Percentiles rank a stretch among this genome's conserved stretches.
Conservation (phyloP, 2,797 vertebrate species). For the Phrynocephalus forsythii region DNA sequence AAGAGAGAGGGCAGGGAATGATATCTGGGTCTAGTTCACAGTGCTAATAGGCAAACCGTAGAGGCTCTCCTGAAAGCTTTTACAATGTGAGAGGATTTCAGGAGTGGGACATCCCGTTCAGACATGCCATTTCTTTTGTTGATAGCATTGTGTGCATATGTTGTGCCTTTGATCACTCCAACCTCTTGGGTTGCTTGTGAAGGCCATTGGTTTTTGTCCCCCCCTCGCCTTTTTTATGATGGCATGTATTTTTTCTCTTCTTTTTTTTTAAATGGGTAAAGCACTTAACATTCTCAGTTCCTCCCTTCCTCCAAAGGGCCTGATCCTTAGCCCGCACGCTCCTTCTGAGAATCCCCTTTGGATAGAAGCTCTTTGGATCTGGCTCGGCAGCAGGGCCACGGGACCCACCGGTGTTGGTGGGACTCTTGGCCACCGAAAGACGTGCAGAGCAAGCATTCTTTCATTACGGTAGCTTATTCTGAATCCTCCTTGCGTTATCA, state of each 20-base stretch:
- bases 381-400: constrained; percentile 53
- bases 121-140: not conserved
- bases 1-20: not conserved
- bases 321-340: constrained; percentile 49
- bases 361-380: constrained; percentile 62
- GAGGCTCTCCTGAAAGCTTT: not conserved
- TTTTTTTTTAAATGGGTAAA: constrained; percentile 59
- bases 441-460: constrained; percentile 60
- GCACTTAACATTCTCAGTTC: constrained; percentile 75
- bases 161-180: constrained; percentile 7
- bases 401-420: constrained; percentile 53
- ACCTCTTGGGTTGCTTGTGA: constrained; percentile 28
- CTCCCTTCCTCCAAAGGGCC: constrained; percentile 29
- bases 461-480: constrained; percentile 77
- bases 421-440: constrained; percentile 54
- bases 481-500: constrained; percentile 77
- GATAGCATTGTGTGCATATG: not conserved
- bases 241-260: constrained; percentile 45
- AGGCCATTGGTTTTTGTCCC: constrained; percentile 59
- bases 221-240: constrained; percentile 56
- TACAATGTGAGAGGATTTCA: not conserved
- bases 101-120: not conserved
- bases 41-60: not conserved
- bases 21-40: not conserved
- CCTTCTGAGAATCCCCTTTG: constrained; percentile 47